Percentiles rank a stretch among this genome's conserved stretches.
phyloP scores from a whole-genome alignment of 2,113 vertebrate genomes.

The Fulmarus glacialis region DNA sequence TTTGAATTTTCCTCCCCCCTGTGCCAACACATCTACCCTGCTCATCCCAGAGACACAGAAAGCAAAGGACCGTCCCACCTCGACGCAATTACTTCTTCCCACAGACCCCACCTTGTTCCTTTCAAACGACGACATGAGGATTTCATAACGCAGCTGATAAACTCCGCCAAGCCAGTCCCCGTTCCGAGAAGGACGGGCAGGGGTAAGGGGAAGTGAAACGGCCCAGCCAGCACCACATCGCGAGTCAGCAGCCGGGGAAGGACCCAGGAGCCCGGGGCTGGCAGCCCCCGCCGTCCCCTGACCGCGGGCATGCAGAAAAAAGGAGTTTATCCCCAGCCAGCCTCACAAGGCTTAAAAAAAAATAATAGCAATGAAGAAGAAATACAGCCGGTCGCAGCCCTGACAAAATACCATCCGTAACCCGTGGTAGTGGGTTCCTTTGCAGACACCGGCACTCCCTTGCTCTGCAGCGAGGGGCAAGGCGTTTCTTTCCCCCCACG shows the following conservation, averaged over 20 bases:
- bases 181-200: neutral
- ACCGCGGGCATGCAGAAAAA: accelerated
- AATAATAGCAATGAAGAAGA: neutral
- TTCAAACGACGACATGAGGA: neutral
- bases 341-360: too few species aligned
- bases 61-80: accelerated
- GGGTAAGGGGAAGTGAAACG: neutral
- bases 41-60: neutral
- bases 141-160: neutral
- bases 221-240: neutral
- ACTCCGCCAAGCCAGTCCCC: neutral
- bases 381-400: neutral
- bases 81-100: neutral
- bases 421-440: accelerated
- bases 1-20: neutral
- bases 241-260: neutral
- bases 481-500: neutral
- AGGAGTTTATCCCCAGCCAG: neutral
- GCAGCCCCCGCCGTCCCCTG: accelerated
- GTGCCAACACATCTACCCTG: accelerated
- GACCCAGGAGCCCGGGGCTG: neutral
- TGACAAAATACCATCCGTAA: neutral
- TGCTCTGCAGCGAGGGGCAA: neutral
- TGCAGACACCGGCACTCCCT: neutral
- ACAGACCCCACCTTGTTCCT: neutral